phyloP scores from a whole-genome alignment of 2,888 invertebrate genomes.

The Chironomus riparius region DNA sequence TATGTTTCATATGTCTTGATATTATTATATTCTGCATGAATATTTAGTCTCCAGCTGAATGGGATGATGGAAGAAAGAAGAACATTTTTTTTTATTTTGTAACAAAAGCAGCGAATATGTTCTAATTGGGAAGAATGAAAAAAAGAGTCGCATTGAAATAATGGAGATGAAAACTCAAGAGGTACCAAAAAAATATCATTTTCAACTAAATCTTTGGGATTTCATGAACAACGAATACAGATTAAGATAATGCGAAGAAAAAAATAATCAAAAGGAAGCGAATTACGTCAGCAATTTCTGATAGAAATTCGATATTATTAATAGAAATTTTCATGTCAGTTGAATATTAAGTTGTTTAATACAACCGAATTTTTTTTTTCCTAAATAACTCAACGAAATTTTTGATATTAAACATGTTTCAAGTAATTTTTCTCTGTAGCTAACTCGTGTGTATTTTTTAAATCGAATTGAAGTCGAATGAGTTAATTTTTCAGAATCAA shows the following conservation, averaged over 20 bases:
- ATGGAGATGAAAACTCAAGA: not conserved
- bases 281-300: too few species aligned
- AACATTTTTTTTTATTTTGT: not conserved
- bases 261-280: not conserved
- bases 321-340: too few species aligned
- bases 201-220: not conserved
- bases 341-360: too few species aligned
- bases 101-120: not conserved
- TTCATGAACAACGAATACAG: not conserved
- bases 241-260: not conserved
- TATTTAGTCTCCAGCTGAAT: conserved; percentile 11
- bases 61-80: not conserved
- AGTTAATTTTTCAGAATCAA: too few species aligned
- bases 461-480: too few species aligned
- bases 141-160: not conserved
- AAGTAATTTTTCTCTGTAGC: too few species aligned
- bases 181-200: not conserved
- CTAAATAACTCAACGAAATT: too few species aligned
- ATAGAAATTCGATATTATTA: too few species aligned
- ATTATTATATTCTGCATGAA: conserved; percentile 1
- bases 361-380: too few species aligned
- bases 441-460: too few species aligned
- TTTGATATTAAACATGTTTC: too few species aligned
- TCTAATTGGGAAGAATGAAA: not conserved
- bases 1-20: conserved; percentile 10